phyloP scores from a whole-genome alignment of 2,888 invertebrate genomes.

The Euspilapteryx auroguttella region DNA sequence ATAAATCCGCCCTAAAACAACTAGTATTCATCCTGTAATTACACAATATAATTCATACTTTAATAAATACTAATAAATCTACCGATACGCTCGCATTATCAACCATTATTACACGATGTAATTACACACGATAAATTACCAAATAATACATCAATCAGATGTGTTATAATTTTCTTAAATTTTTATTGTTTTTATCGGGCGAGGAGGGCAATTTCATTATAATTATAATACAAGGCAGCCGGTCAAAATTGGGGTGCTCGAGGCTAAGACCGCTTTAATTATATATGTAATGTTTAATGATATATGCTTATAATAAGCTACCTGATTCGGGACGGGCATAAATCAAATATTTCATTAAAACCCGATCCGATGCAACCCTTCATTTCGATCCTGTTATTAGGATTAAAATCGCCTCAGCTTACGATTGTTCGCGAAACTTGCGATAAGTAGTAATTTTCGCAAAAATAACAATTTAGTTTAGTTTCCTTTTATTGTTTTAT shows the following conservation, averaged over 20 bases:
- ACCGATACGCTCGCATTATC: conserved; percentile 37
- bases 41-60: conserved; percentile 61
- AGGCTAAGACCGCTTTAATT: conserved; percentile 52
- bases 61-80: conserved; percentile 61
- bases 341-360: conserved; percentile 62
- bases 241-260: conserved; percentile 51
- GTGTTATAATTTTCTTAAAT: conserved; percentile 56
- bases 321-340: conserved; percentile 50
- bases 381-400: conserved; percentile 40
- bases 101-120: conserved; percentile 56
- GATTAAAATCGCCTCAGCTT: conserved; percentile 11
- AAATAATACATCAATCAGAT: conserved; percentile 62
- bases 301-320: conserved; percentile 60
- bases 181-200: conserved; percentile 32
- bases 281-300: conserved; percentile 60
- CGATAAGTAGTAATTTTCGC: conserved; percentile 27
- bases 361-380: conserved; percentile 44
- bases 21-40: conserved; percentile 54
- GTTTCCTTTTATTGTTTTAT: too few relatives aligned
- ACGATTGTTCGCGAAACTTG: conserved; percentile 34
- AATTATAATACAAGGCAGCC: conserved; percentile 47
- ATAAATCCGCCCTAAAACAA: conserved; percentile 56
- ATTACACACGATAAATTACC: conserved; percentile 59
- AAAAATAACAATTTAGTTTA: conserved; percentile 29
- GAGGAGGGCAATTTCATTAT: conserved; percentile 50